Conservation (phyloP, 2,888 invertebrate species). For the Andrena chrysosceles region DNA sequence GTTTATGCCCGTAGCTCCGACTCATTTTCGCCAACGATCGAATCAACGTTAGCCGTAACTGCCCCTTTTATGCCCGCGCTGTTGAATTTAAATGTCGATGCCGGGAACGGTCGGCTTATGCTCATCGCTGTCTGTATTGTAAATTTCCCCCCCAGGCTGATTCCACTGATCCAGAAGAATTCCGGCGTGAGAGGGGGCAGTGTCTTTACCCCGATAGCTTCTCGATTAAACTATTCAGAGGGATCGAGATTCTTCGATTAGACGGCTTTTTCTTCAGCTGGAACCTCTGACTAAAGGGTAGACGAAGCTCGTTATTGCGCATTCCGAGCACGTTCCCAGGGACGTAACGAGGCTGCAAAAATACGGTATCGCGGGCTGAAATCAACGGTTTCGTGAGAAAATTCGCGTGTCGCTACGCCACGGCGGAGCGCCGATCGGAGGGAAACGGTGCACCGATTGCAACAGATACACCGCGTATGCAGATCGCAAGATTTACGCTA, state of each 20-base stretch:
- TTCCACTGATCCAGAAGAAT: not conserved
- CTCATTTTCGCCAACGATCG: constrained; percentile 47
- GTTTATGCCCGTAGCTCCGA: constrained; percentile 12
- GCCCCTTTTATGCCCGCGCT: constrained; percentile 26
- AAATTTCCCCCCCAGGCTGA: not conserved
- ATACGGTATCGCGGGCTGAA: not conserved
- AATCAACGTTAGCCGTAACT: constrained; percentile 40
- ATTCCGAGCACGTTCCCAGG: constrained; percentile 1
- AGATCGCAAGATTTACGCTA: constrained; percentile 31
- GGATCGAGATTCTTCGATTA: not conserved
- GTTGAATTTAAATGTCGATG: constrained; percentile 32
- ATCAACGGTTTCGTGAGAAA: constrained; percentile 31
- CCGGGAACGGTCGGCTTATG: constrained; percentile 27
- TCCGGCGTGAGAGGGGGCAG: not conserved
- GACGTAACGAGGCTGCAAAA: constrained; percentile 4
- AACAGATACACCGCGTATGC: not conserved
- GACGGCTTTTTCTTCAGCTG: not conserved
- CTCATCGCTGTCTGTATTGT: constrained; percentile 21
- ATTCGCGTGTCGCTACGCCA: constrained; percentile 8
- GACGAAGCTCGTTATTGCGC: not conserved
- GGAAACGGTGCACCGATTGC: not conserved
- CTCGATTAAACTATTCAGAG: not conserved
- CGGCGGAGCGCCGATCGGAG: too few species aligned
- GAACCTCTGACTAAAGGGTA: not conserved
- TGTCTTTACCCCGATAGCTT: not conserved